A percentile compares a stretch with the other conserved stretches of the same genome.
Conservation (phyloP, 2,797 vertebrate species). For the Cottoperca gobio region DNA sequence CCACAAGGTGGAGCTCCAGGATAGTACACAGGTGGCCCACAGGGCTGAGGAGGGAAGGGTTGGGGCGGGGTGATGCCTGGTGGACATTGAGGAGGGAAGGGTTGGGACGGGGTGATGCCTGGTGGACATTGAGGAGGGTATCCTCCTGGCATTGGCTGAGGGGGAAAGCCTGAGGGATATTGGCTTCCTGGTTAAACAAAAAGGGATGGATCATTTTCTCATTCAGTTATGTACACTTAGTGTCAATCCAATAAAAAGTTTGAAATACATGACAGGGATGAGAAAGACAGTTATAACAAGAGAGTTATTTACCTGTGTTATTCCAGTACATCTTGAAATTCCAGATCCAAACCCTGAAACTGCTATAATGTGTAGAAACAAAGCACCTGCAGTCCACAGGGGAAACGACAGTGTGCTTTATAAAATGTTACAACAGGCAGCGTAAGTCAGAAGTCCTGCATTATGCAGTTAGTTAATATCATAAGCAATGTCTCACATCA, state of each 20-base stretch:
- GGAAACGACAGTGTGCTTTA: background rate
- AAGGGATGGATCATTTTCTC: background rate
- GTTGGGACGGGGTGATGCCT: too few relatives aligned
- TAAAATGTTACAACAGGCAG: background rate
- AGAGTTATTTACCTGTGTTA: constrained; percentile 44
- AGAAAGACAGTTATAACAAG: background rate
- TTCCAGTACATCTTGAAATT: constrained; percentile 45
- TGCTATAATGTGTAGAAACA: background rate
- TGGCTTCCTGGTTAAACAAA: constrained; percentile 32
- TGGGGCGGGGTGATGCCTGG: background rate
- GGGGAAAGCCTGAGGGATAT: constrained; percentile 1
- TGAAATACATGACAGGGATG: background rate
- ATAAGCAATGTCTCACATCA: background rate
- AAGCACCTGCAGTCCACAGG: background rate
- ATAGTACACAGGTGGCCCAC: background rate
- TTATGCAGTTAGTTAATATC: background rate
- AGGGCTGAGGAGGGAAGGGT: constrained; percentile 29
- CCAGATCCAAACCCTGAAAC: constrained; percentile 36
- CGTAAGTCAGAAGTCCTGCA: background rate
- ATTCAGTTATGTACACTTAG: background rate
- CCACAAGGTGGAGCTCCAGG: constrained; percentile 20
- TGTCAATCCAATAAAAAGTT: background rate
- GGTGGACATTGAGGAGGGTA: too few relatives aligned
- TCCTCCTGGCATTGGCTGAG: constrained; percentile 11
- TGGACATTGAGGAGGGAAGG: constrained; percentile 7